These are phyloP conservation scores for Misgurnus anguillicaudatus DNA, from an alignment of 2,113 vertebrate genomes.

Conservation along the genomic window DNA sequence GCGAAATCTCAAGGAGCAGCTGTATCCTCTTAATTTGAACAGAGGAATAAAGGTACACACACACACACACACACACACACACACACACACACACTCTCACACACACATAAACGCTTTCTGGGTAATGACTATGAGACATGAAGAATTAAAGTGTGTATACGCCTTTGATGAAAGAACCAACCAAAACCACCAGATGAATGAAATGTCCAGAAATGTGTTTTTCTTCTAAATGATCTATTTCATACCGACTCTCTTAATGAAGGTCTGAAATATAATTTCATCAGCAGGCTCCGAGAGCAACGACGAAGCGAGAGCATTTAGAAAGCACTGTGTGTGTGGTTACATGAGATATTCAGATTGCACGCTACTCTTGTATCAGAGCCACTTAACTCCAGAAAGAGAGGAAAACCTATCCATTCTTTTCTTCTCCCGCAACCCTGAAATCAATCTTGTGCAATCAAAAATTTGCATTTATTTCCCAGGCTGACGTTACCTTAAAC, in stretches of 20 bases:
- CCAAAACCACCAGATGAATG: slow-evolving; percentile 26
- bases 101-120: background rate
- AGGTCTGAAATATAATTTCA: slow-evolving; percentile 35
- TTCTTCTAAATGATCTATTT: slow-evolving; percentile 41
- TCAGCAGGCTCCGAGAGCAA: slow-evolving; percentile 19
- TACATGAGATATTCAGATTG: slow-evolving; percentile 17
- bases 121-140: slow-evolving; percentile 17
- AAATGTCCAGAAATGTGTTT: slow-evolving; percentile 25
- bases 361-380: slow-evolving; percentile 17
- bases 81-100: slow-evolving; percentile 14
- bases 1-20: slow-evolving; percentile 38
- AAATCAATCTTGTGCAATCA: slow-evolving; percentile 42
- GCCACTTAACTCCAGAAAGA: slow-evolving; percentile 38
- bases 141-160: slow-evolving; percentile 25
- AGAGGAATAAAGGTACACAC: slow-evolving; percentile 3
- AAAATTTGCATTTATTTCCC: slow-evolving; percentile 31
- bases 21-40: slow-evolving; percentile 36
- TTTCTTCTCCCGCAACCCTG: slow-evolving; percentile 18
- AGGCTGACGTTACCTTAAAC: slow-evolving; percentile 15
- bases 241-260: slow-evolving; percentile 18
- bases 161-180: slow-evolving; percentile 30
- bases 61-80: slow-evolving; percentile 12
- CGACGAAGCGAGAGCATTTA: slow-evolving; percentile 4
- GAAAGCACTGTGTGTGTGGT: slow-evolving; percentile 19
- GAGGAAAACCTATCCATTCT: slow-evolving; percentile 33